A percentile compares a stretch with the other conserved stretches of the same genome.
These are phyloP conservation scores for Rhincodon typus DNA, from an alignment of 2,797 vertebrate species.

Conservation along the genomic window DNA sequence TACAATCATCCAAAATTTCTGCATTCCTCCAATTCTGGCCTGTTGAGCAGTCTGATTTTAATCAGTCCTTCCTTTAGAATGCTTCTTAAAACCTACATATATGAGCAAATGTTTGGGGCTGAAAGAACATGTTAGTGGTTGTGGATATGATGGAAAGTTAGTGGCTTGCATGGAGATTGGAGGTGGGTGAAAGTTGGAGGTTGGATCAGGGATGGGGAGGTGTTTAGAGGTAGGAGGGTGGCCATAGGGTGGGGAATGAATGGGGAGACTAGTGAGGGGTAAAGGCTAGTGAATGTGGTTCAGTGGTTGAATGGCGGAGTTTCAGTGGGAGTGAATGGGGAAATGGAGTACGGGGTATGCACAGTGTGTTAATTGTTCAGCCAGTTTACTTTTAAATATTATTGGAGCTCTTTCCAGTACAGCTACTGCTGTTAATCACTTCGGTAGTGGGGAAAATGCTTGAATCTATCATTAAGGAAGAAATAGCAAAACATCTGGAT, in stretches of 20 bases:
- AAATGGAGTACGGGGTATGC: neutral
- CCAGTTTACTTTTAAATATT: neutral
- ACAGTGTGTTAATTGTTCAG: neutral
- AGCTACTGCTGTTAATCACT: neutral
- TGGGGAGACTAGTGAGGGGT: too few relatives aligned
- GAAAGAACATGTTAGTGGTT: neutral
- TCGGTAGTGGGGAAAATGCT: too few relatives aligned
- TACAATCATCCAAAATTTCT: neutral
- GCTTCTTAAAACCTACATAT: neutral
- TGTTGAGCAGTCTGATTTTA: neutral
- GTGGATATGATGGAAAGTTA: neutral
- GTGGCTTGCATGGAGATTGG: too few relatives aligned
- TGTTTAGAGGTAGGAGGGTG: neutral
- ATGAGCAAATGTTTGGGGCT: neutral
- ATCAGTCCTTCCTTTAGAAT: neutral
- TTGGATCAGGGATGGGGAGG: neutral
- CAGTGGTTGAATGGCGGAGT: neutral
- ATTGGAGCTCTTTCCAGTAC: neutral
- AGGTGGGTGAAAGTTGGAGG: neutral
- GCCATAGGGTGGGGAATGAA: neutral
- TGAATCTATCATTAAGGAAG: too few relatives aligned
- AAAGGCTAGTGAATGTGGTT: too few relatives aligned
- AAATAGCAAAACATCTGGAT: too few relatives aligned
- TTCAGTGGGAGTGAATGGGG: too few relatives aligned
- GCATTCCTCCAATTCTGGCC: neutral